Conservation (phyloP, 1,140 invertebrate species). For the Papilio polytes region DNA sequence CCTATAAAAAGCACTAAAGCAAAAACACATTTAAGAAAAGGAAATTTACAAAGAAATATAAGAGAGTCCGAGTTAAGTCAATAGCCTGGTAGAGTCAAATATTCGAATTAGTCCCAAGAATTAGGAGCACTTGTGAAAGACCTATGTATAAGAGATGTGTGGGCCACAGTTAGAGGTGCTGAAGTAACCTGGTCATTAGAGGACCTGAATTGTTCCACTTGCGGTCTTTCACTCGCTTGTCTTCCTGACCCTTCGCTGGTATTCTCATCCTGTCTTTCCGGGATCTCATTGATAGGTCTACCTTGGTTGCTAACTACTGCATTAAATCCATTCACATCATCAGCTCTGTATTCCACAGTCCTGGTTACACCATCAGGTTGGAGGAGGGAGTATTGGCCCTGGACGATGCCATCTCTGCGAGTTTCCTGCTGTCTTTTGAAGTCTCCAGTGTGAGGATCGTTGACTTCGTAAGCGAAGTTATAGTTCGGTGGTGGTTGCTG, state of each 20-base stretch:
- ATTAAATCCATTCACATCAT: slow-evolving; percentile 66
- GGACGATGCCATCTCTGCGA: slow-evolving; percentile 80
- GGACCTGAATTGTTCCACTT: background rate
- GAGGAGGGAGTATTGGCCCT: slow-evolving; percentile 70
- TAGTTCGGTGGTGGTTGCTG: slow-evolving; percentile 41
- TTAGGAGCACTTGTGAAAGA: slow-evolving; percentile 14
- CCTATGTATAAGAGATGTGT: slow-evolving; percentile 28
- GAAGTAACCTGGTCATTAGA: background rate
- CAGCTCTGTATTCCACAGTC: slow-evolving; percentile 69
- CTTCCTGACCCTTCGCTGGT: background rate
- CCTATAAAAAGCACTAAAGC: background rate
- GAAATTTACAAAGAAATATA: background rate
- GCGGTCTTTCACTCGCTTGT: slow-evolving; percentile 6
- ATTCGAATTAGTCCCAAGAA: slow-evolving; percentile 19
- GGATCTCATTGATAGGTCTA: background rate
- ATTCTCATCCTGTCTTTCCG: slow-evolving; percentile 20
- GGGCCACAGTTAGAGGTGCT: slow-evolving; percentile 21
- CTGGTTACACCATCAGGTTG: slow-evolving; percentile 69
- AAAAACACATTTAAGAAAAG: slow-evolving; percentile 1
- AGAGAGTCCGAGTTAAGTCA: background rate
- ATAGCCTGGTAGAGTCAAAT: background rate
- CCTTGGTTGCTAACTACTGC: slow-evolving; percentile 56
- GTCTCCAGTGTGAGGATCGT: slow-evolving; percentile 77
- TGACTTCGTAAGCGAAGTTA: slow-evolving; percentile 67
- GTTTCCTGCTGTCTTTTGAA: slow-evolving; percentile 73